phyloP scores from a whole-genome alignment of 2,113 vertebrate species.

The Siphamia tubifer region DNA sequence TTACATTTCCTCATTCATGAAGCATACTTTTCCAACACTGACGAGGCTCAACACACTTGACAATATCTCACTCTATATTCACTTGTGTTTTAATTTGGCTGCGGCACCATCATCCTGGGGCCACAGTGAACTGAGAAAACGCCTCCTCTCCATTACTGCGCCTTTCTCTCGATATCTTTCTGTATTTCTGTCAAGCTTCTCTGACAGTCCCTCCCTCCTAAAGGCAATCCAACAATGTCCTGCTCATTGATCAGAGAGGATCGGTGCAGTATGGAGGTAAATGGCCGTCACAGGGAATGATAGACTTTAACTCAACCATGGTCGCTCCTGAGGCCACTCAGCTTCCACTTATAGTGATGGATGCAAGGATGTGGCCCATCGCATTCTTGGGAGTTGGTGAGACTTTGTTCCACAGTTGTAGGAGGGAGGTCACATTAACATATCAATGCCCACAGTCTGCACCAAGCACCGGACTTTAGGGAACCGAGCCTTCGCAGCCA shows the following conservation, averaged over 20 bases:
- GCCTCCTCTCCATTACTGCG: not conserved
- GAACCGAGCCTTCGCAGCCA: too few species aligned
- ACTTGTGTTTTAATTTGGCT: constrained; percentile 28
- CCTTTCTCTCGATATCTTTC: not conserved
- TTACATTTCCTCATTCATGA: constrained; percentile 40
- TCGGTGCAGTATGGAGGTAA: constrained; percentile 65
- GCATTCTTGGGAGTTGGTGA: constrained; percentile 32
- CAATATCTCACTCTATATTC: constrained; percentile 16
- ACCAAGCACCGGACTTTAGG: too few species aligned
- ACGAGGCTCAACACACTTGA: constrained; percentile 34
- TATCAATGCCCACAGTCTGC: too few species aligned
- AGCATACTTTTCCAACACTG: constrained; percentile 29
- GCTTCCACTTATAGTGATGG: constrained; percentile 65
- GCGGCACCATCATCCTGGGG: constrained; percentile 15
- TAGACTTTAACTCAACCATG: constrained; percentile 65
- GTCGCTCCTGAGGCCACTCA: constrained; percentile 64
- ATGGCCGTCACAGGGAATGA: constrained; percentile 70
- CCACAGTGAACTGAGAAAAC: constrained; percentile 38
- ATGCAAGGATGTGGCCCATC: constrained; percentile 59
- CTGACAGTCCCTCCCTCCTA: constrained; percentile 33
- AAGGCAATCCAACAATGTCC: constrained; percentile 66
- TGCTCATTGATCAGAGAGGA: constrained; percentile 64
- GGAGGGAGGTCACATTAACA: constrained; percentile 25
- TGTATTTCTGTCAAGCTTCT: constrained; percentile 23
- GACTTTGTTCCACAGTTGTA: constrained; percentile 23